Percentiles rank a stretch among this genome's conserved stretches.
Conservation (phyloP, 30 jellyfish, hydroid and myxozoan genomes). For the Mastigias papua region DNA sequence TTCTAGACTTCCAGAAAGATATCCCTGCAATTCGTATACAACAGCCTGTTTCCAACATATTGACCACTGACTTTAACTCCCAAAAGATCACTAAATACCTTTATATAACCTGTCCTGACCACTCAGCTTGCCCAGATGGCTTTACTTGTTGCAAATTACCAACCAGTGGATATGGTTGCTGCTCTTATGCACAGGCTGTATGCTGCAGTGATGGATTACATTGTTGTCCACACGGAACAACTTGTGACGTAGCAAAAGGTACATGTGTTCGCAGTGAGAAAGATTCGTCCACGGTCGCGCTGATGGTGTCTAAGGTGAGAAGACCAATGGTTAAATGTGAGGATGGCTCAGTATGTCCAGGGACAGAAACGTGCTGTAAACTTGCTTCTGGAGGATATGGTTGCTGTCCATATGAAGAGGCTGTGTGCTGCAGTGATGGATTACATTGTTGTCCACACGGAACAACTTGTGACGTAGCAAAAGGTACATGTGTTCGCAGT, state of each 20-base stretch:
- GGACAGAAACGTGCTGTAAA: conserved; percentile 74
- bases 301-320: conserved; percentile 5
- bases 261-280: too few species aligned
- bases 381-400: conserved; percentile 60
- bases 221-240: conserved; percentile 8
- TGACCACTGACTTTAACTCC: not conserved
- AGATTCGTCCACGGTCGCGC: too few species aligned
- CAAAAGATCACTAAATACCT: too few species aligned
- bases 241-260: not conserved
- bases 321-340: conserved; percentile 41
- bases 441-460: conserved; percentile 81
- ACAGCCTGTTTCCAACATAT: too few species aligned
- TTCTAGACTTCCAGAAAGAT: too few species aligned
- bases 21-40: too few species aligned
- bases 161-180: not conserved
- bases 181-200: not conserved
- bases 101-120: not conserved
- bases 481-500: conserved; percentile 42
- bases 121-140: not conserved
- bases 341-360: conserved; percentile 58
- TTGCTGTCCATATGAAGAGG: conserved; percentile 75
- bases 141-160: not conserved
- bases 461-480: conserved; percentile 32
- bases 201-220: not conserved
- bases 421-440: conserved; percentile 76